phyloP scores from a whole-genome alignment of 2,797 vertebrate species.

The Spinus pinus region DNA sequence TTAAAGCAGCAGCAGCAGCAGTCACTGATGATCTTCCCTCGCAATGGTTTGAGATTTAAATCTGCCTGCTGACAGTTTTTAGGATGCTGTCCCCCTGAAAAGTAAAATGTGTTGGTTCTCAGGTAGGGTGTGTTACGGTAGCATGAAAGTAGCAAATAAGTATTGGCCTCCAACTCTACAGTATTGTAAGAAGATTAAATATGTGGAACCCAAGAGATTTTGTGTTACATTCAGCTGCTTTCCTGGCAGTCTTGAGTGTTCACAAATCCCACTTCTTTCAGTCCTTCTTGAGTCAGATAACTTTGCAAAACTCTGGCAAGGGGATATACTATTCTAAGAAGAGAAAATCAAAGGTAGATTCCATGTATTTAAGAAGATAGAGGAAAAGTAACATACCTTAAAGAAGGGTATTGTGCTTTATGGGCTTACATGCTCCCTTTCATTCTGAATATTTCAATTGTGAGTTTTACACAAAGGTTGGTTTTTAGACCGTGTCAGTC shows the following conservation, averaged over 20 bases:
- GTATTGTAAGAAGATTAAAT: slow-evolving; percentile 28
- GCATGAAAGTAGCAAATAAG: background rate
- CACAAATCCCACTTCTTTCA: slow-evolving; percentile 16
- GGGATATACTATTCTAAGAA: background rate
- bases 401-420: background rate
- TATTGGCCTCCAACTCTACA: background rate
- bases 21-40: background rate
- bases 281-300: background rate
- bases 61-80: background rate
- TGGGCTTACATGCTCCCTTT: background rate
- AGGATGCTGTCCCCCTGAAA: background rate
- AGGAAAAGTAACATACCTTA: background rate
- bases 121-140: background rate
- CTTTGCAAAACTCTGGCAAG: background rate
- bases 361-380: background rate
- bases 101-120: background rate
- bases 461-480: background rate
- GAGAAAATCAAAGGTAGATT: background rate
- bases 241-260: background rate
- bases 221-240: background rate
- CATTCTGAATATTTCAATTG: background rate
- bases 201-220: background rate
- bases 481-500: background rate
- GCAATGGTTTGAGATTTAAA: background rate
- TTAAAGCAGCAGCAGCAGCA: background rate